Percentiles rank a stretch among this genome's conserved stretches.
These are phyloP conservation scores for Eretmochelys imbricata DNA, from an alignment of 2,113 vertebrate genomes.

Conservation along the genomic window DNA sequence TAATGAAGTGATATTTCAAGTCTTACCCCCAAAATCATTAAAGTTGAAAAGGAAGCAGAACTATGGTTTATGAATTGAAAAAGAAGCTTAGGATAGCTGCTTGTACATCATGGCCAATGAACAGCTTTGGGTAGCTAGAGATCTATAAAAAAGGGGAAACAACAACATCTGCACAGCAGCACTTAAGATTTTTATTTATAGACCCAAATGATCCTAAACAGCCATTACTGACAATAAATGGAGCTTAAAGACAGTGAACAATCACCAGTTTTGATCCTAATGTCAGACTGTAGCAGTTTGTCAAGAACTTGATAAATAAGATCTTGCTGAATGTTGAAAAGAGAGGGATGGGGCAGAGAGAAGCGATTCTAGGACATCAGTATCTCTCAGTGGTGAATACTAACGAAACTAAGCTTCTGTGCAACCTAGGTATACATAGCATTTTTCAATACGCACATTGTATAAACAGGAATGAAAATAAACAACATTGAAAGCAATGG, in stretches of 20 bases:
- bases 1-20: background rate
- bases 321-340: constrained; percentile 5
- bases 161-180: background rate
- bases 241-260: background rate
- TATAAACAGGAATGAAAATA: background rate
- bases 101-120: background rate
- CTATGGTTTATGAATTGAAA: background rate
- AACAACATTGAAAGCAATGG: background rate
- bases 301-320: constrained; percentile 17
- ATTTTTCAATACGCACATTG: background rate
- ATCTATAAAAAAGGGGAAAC: background rate
- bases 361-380: background rate
- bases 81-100: background rate
- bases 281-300: background rate
- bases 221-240: background rate
- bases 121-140: background rate
- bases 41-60: background rate
- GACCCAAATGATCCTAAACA: background rate
- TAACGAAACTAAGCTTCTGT: background rate
- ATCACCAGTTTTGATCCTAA: background rate
- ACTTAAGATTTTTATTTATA: background rate
- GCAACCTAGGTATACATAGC: background rate
- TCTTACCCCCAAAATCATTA: background rate
- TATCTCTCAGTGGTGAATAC: background rate
- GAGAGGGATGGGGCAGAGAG: background rate